Evolutionary conservation across 1,140 invertebrate species (phyloP), one percentile per base, ranked within the genome.

Genomic region (Lordiphosa mommai): DNA sequence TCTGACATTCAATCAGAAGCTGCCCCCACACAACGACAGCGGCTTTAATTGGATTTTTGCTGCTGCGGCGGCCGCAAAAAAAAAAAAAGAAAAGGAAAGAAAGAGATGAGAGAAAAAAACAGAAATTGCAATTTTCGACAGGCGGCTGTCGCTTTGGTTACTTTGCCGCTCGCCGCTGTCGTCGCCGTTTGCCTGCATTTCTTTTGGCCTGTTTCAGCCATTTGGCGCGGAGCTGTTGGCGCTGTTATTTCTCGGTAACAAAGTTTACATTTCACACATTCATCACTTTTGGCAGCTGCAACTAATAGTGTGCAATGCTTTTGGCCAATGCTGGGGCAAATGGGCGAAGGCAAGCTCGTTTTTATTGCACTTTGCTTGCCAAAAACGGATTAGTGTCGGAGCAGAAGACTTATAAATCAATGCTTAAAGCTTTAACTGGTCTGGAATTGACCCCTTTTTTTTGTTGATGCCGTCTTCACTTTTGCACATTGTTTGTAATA

Each of bases 251-350:
- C 66, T 84, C 66, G 67, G 77, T 84, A 72, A 84, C 77, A 84
- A 82, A 84, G 77, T 84, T 84, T 84, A 84, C 77, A 84, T 84
- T 84, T 84, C 84, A 84, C 77, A 84, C 77, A 84, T 84, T 84
- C 77, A 84, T 84, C 77, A 84, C 77, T 84, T 84, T 74, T 84
- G 77, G 77, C 77, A 84, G 77, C 77, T 84, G 77, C 77, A 84
- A 84, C 77, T 84, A 84, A 84, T 84, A 84, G 77, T 84, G 76
- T 76, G 67, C 76, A 80, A 71, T 80, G 76, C 69, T 58, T 84
- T 61, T 70, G 51, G 66, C 71, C 76, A 14, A 8, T 12, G 12
- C 34, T 12, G 36, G 9, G 36, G 13, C 13, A n/a, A 9, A 2
- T 7, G 32, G 8, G 6, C 4, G 7, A 1, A 82, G 14, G 6